A percentile compares a stretch with the other conserved stretches of the same genome.
phyloP scores from a whole-genome alignment of 2,888 invertebrate species.

The Bellardia pandia region DNA sequence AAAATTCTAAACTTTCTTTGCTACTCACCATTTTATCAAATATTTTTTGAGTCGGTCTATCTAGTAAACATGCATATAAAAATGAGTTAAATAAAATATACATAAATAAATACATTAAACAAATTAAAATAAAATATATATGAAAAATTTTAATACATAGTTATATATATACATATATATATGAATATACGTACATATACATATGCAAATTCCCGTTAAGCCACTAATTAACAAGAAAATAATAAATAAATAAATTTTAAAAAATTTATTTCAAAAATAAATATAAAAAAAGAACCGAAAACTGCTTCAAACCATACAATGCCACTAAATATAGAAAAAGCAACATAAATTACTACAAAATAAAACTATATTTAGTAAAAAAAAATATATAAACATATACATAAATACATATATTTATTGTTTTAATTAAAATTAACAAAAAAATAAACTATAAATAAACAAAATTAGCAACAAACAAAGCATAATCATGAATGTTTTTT shows the following conservation, averaged over 20 bases:
- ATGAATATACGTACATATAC: conserved; percentile 70
- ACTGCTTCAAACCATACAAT: conserved; percentile 70
- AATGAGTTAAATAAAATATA: conserved; percentile 59
- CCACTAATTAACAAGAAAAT: conserved; percentile 80
- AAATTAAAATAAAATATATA: conserved; percentile 56
- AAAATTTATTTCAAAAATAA: conserved; percentile 75
- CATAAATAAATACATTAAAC: conserved; percentile 4
- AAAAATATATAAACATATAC: conserved; percentile 46
- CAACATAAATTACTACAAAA: conserved; percentile 73
- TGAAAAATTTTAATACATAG: conserved; percentile 47
- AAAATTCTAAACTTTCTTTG: too few species aligned
- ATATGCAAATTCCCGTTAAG: conserved; percentile 81
- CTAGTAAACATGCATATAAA: neutral
- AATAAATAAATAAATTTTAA: conserved; percentile 74
- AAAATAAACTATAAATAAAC: conserved; percentile 23
- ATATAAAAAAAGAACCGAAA: conserved; percentile 40
- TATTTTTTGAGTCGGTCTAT: conserved; percentile 8
- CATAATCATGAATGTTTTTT: conserved; percentile 55
- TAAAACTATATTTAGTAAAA: conserved; percentile 63
- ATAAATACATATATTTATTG: conserved; percentile 58
- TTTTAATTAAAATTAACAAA: conserved; percentile 56
- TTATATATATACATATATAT: conserved; percentile 54
- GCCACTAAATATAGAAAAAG: conserved; percentile 70
- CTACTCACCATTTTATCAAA: too few species aligned
- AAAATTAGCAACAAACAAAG: conserved; percentile 39